Evolutionary conservation across 2,113 vertebrate species (phyloP).

Genomic region (Gasterosteus aculeatus): DNA sequence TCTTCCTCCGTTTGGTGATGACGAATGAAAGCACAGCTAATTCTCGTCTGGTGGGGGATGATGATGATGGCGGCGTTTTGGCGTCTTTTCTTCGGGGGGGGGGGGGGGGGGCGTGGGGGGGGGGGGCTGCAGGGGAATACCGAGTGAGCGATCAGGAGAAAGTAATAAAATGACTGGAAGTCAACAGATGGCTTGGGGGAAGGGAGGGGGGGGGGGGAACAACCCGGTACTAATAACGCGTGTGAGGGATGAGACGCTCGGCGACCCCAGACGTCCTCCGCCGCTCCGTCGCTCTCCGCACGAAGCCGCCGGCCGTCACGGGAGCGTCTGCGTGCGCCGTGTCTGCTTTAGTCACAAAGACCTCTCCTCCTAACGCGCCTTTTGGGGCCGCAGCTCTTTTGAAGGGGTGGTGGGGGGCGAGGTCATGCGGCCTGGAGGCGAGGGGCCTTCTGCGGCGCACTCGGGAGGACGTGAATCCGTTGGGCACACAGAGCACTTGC

Average conservation of each 20-base stretch:
- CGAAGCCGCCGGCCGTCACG: no score
- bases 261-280: constrained; percentile 24
- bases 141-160: constrained; percentile 62
- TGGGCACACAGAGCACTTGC: constrained; percentile 67
- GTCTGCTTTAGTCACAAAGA: constrained; percentile 62
- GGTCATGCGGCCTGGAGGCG: constrained; percentile 50
- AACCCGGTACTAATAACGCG: constrained; percentile 20
- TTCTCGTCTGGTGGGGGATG: constrained; percentile 6
- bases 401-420: constrained; percentile 1
- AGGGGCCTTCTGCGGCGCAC: constrained; percentile 43
- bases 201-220: background rate
- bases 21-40: constrained; percentile 30
- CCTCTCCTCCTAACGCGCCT: constrained; percentile 59
- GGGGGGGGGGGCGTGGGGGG: no score
- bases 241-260: background rate
- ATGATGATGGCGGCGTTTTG: background rate
- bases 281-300: background rate
- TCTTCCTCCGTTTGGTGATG: background rate
- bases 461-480: constrained; percentile 68
- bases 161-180: constrained; percentile 66
- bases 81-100: background rate
- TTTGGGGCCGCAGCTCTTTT: constrained; percentile 22
- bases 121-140: constrained; percentile 33
- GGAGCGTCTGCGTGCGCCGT: background rate
- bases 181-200: constrained; percentile 71